These are phyloP conservation scores for Kryptopterus vitreolus DNA, from an alignment of 2,797 vertebrate genomes.

Conservation along the genomic window DNA sequence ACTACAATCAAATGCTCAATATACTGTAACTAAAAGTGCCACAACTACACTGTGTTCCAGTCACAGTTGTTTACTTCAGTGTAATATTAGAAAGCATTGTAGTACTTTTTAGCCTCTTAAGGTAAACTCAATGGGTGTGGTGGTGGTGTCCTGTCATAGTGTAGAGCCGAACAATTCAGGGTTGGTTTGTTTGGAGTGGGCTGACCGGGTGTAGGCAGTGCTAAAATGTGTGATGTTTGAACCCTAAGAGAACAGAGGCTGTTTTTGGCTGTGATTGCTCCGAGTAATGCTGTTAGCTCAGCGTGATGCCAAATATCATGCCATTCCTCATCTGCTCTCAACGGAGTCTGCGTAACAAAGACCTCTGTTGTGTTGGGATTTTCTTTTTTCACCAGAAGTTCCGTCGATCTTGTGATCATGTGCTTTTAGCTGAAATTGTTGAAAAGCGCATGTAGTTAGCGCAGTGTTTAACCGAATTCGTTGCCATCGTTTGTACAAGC, in stretches of 20 bases:
- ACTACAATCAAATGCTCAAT: neutral
- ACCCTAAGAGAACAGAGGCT: conserved; percentile 70
- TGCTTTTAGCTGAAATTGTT: neutral
- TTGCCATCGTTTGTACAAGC: too few species aligned
- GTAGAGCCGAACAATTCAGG: conserved; percentile 3
- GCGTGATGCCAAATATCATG: conserved; percentile 21
- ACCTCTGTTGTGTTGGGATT: conserved; percentile 27
- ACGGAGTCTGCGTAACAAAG: conserved; percentile 32
- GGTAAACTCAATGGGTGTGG: conserved; percentile 17
- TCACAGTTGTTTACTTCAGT: neutral
- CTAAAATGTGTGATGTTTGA: conserved; percentile 63
- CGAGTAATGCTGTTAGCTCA: conserved; percentile 44
- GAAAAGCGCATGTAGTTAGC: neutral
- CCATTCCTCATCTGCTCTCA: conserved; percentile 33
- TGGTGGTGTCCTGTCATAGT: conserved; percentile 13
- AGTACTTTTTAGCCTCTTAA: neutral
- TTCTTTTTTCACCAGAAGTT: neutral
- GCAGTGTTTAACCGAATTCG: too few species aligned
- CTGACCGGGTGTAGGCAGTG: conserved; percentile 14
- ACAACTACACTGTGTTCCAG: neutral
- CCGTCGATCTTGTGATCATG: conserved; percentile 31
- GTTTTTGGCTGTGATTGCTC: conserved; percentile 67
- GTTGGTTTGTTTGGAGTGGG: conserved; percentile 28
- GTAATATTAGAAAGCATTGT: neutral
- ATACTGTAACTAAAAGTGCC: neutral